phyloP scores from a whole-genome alignment of 2,113 vertebrate genomes.

The Cinclus mexicanus region DNA sequence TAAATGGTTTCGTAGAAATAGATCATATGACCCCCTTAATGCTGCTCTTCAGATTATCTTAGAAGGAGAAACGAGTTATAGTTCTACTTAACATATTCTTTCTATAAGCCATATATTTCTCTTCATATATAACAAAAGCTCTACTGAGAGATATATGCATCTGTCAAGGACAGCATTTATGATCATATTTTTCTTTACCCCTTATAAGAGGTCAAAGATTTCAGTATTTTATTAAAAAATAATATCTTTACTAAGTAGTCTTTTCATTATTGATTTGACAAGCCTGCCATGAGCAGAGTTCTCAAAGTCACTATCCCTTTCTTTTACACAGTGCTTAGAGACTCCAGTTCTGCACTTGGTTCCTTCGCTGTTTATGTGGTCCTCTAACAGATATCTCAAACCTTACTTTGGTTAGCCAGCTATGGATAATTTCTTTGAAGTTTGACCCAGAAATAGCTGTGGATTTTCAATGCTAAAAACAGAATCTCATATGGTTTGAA shows the following conservation, averaged over 20 bases:
- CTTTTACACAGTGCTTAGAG: neutral
- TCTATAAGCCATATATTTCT: conserved; percentile 36
- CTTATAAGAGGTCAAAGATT: neutral
- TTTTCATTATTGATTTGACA: conserved; percentile 8
- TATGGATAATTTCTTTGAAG: neutral
- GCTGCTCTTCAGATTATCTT: conserved; percentile 69
- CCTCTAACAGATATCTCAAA: neutral
- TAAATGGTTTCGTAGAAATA: conserved; percentile 53
- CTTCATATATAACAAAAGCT: neutral
- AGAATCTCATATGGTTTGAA: neutral
- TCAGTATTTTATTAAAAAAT: neutral
- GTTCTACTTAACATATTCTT: conserved; percentile 22
- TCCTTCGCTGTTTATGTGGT: neutral
- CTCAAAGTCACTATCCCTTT: neutral
- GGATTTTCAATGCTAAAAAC: neutral
- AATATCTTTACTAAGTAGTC: neutral
- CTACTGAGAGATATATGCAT: conserved; percentile 13
- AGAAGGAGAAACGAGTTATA: conserved; percentile 20
- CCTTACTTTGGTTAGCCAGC: neutral
- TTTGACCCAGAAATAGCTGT: neutral
- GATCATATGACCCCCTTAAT: conserved; percentile 51
- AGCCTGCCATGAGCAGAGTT: neutral
- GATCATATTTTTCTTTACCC: neutral
- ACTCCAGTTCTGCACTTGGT: neutral
- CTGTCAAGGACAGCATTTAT: neutral